Evolutionary conservation across 92 coral and sea anemone species (phyloP).

Genomic region (Zoanthus sociatus): DNA sequence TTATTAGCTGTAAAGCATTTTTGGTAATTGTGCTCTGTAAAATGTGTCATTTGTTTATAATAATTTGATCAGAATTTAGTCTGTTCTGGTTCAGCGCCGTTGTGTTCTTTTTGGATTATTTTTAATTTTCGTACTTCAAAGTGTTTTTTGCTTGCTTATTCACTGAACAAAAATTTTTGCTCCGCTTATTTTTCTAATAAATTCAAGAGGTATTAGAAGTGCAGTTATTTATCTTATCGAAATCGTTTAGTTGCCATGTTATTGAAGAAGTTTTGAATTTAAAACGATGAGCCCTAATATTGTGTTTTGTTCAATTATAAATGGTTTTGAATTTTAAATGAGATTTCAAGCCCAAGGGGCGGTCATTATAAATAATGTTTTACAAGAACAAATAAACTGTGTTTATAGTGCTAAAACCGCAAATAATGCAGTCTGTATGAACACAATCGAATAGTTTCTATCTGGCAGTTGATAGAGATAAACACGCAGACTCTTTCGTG

Average conservation of each 20-base stretch:
- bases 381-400: constrained; percentile 40
- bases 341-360: constrained; percentile 30
- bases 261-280: background rate
- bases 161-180: too few relatives aligned
- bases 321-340: constrained; percentile 36
- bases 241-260: background rate
- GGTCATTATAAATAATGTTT: constrained; percentile 39
- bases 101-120: too few relatives aligned
- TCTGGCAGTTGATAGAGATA: constrained; percentile 4
- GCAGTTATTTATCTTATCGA: background rate
- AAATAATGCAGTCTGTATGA: constrained; percentile 32
- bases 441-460: constrained; percentile 24
- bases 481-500: background rate
- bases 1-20: too few relatives aligned
- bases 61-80: too few relatives aligned
- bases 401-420: constrained; percentile 46
- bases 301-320: constrained; percentile 13
- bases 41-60: too few relatives aligned
- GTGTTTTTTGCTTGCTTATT: too few relatives aligned
- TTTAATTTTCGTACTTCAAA: too few relatives aligned
- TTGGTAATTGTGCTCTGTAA: too few relatives aligned
- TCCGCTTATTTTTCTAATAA: too few relatives aligned
- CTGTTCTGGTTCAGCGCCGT: too few relatives aligned
- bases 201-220: too few relatives aligned
- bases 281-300: constrained; percentile 18